Percentiles rank a stretch among this genome's conserved stretches.
Conservation (phyloP, 2,888 invertebrate species). For the Yponomeuta cagnagella region DNA sequence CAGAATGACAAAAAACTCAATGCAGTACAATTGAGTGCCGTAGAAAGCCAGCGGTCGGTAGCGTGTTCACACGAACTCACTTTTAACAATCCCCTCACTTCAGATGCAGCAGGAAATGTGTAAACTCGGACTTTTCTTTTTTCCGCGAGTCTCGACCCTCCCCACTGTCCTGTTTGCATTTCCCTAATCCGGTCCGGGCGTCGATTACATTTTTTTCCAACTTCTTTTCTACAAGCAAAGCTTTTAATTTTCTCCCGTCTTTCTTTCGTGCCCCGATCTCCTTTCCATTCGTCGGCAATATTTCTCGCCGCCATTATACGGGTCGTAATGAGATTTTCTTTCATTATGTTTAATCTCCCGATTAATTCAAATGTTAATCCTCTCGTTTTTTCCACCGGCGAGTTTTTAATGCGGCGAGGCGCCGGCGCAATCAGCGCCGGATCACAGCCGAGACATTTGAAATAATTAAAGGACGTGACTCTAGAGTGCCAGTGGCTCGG, state of each 20-base stretch:
- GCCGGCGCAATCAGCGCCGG: slow-evolving; percentile 41
- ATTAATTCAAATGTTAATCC: slow-evolving; percentile 76
- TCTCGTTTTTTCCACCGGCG: slow-evolving; percentile 53
- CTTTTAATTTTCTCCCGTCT: slow-evolving; percentile 72
- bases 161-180: slow-evolving; percentile 53
- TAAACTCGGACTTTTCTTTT: background rate
- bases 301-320: slow-evolving; percentile 73
- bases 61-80: no score
- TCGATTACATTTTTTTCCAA: slow-evolving; percentile 74
- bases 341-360: slow-evolving; percentile 76
- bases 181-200: slow-evolving; percentile 55
- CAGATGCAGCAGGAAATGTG: background rate
- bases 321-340: slow-evolving; percentile 74
- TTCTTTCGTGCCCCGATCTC: slow-evolving; percentile 58
- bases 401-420: slow-evolving; percentile 57
- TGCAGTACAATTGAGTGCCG: no score
- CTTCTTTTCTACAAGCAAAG: slow-evolving; percentile 66
- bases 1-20: no score
- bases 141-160: slow-evolving; percentile 22
- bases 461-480: slow-evolving; percentile 71
- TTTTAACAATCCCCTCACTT: background rate
- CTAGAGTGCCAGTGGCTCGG: slow-evolving; percentile 30
- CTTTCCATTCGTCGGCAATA: slow-evolving; percentile 55
- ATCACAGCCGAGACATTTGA: slow-evolving; percentile 54
- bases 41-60: no score